Conservation (phyloP, 2,888 invertebrate genomes). For the Stomorhina lunata region DNA sequence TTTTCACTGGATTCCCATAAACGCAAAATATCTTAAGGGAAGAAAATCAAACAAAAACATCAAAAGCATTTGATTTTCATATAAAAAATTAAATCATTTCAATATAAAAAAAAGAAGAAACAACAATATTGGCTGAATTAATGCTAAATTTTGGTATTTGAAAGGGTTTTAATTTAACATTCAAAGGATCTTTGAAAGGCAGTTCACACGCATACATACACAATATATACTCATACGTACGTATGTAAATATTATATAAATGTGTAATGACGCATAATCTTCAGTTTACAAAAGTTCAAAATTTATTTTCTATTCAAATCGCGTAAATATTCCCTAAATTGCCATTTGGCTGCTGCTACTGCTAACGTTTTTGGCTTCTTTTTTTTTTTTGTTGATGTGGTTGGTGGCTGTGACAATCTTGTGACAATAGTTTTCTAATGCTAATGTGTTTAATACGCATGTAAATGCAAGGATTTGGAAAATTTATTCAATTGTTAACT, state of each 20-base stretch:
- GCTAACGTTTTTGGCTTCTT: too few species aligned
- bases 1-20: background rate
- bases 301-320: conserved; percentile 58
- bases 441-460: conserved; percentile 74
- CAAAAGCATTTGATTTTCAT: conserved; percentile 55
- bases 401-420: conserved; percentile 8
- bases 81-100: conserved; percentile 12
- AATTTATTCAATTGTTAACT: conserved; percentile 76
- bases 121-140: conserved; percentile 45
- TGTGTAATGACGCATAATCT: conserved; percentile 60
- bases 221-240: background rate
- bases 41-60: conserved; percentile 48
- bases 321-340: conserved; percentile 48
- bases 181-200: too few species aligned
- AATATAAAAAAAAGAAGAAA: too few species aligned
- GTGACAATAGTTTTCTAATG: conserved; percentile 70
- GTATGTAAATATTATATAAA: background rate
- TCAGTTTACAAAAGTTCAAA: conserved; percentile 43
- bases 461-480: conserved; percentile 76
- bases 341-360: conserved; percentile 24
- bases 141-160: conserved; percentile 24
- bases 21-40: background rate
- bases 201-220: background rate
- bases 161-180: conserved; percentile 55
- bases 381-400: background rate